Conservation (phyloP, 2,797 vertebrate genomes). For the Cyprinella venusta region DNA sequence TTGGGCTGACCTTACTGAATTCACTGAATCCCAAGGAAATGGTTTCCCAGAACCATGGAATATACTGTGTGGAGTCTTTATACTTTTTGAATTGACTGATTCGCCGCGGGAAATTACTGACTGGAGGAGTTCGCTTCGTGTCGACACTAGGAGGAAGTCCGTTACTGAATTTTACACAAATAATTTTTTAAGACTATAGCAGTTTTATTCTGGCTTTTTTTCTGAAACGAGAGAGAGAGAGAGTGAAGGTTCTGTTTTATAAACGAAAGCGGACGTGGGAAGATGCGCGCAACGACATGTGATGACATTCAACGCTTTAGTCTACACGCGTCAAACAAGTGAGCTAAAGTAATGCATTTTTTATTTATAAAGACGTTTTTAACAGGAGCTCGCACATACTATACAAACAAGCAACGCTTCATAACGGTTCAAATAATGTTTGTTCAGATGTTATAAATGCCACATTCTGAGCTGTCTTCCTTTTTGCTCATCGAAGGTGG, state of each 20-base stretch:
- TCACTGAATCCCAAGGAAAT: slow-evolving; percentile 22
- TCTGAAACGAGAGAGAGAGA: slow-evolving; percentile 58
- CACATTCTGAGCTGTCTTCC: slow-evolving; percentile 79
- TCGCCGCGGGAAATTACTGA: slow-evolving; percentile 53
- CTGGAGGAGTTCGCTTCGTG: slow-evolving; percentile 70
- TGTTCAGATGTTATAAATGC: slow-evolving; percentile 74
- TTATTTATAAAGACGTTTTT: slow-evolving; percentile 87
- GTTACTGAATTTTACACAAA: slow-evolving; percentile 85
- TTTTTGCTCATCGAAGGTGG: slow-evolving; percentile 70
- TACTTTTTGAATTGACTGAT: slow-evolving; percentile 21
- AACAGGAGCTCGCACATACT: slow-evolving; percentile 80
- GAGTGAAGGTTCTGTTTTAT: slow-evolving; percentile 58
- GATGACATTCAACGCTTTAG: slow-evolving; percentile 70
- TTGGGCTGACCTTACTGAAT: neutral
- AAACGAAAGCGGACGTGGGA: slow-evolving; percentile 43
- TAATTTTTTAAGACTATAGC: slow-evolving; percentile 83
- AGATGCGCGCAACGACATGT: slow-evolving; percentile 25
- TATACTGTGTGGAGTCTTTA: slow-evolving; percentile 37
- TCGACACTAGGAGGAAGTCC: slow-evolving; percentile 77
- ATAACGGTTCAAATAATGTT: slow-evolving; percentile 76
- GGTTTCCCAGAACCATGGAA: slow-evolving; percentile 20
- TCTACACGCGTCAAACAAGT: slow-evolving; percentile 74
- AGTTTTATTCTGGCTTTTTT: slow-evolving; percentile 76
- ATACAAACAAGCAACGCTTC: slow-evolving; percentile 72
- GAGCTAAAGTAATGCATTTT: slow-evolving; percentile 77